These are phyloP conservation scores for Machaerirhynchus nigripectus DNA, from an alignment of 2,113 vertebrate genomes.

Conservation along the genomic window DNA sequence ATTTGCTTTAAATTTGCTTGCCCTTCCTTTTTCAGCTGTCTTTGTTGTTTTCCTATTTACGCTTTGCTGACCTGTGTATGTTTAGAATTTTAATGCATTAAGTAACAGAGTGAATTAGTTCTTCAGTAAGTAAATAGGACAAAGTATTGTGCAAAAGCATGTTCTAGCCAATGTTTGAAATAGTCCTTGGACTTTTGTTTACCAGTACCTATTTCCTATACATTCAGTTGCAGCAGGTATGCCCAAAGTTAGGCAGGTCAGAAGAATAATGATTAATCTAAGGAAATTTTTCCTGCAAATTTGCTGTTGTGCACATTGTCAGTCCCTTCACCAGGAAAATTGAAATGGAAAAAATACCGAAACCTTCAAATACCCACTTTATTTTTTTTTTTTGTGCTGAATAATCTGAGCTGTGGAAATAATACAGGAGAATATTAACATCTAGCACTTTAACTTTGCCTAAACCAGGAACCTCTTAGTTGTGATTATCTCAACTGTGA, in stretches of 20 bases:
- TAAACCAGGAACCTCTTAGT: not conserved
- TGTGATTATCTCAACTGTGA: not conserved
- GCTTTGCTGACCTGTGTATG: not conserved
- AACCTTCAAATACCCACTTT: not conserved
- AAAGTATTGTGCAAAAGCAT: not conserved
- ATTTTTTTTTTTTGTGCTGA: not conserved
- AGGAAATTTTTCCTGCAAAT: not conserved
- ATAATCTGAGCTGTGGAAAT: not conserved
- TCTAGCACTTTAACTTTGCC: not conserved
- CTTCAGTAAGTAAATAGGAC: not conserved
- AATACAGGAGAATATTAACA: not conserved
- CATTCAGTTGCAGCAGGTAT: not conserved
- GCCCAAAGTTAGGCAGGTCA: not conserved
- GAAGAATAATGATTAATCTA: not conserved
- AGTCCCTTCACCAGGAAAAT: not conserved
- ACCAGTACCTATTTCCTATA: not conserved
- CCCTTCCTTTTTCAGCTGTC: not conserved
- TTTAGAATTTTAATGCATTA: not conserved
- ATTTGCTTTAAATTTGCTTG: not conserved
- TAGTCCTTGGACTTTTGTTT: not conserved
- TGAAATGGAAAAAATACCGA: not conserved
- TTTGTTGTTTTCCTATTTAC: not conserved
- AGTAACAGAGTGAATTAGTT: not conserved
- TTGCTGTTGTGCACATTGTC: not conserved
- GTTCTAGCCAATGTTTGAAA: not conserved